phyloP scores from a whole-genome alignment of 2,113 vertebrate species.

The Corythaeola cristata region DNA sequence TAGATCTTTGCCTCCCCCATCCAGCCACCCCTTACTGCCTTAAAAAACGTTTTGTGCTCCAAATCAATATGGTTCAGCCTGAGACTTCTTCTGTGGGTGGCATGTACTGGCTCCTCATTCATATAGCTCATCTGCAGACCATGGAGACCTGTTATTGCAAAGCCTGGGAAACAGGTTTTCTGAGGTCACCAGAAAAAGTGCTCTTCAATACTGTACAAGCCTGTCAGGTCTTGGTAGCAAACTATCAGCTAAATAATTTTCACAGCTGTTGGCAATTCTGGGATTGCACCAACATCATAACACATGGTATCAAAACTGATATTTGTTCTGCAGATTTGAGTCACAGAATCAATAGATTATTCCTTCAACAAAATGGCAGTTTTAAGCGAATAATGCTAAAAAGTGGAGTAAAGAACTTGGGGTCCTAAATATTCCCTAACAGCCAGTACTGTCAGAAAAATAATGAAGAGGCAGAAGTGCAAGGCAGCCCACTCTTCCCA shows the following conservation, averaged over 20 bases:
- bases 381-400: not conserved
- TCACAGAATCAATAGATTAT: not conserved
- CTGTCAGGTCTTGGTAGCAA: not conserved
- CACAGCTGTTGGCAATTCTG: not conserved
- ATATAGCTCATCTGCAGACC: not conserved
- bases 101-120: not conserved
- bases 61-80: not conserved
- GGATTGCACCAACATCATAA: not conserved
- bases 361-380: not conserved
- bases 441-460: not conserved
- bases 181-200: not conserved
- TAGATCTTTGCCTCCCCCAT: not conserved
- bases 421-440: not conserved
- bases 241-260: not conserved
- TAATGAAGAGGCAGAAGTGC: not conserved
- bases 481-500: not conserved
- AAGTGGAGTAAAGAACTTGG: not conserved
- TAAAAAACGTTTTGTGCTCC: not conserved
- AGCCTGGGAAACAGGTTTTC: not conserved
- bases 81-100: not conserved
- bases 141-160: not conserved
- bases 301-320: fast-evolving
- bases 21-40: not conserved
- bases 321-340: not conserved
- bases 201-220: not conserved